Evolutionary conservation across 2,797 vertebrate species (phyloP).

Genomic region (Mus caroli): DNA sequence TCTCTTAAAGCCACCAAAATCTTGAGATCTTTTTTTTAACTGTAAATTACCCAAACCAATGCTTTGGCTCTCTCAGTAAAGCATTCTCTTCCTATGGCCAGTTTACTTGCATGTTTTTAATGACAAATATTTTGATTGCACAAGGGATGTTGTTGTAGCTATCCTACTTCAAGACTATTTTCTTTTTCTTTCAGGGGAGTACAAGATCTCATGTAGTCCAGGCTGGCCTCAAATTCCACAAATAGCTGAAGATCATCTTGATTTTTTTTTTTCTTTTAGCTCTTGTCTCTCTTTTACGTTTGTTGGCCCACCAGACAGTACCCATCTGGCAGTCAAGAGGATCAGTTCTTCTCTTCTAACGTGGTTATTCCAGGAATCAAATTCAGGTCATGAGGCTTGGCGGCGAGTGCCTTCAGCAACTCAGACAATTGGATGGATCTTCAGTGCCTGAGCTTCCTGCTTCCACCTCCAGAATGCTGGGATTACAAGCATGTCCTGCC

Average conservation of each 20-base stretch:
- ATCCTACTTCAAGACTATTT: slow-evolving; percentile 48
- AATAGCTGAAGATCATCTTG: background rate
- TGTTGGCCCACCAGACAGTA: background rate
- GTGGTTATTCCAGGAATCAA: background rate
- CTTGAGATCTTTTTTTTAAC: background rate
- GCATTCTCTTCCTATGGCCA: background rate
- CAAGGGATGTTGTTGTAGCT: slow-evolving; percentile 42
- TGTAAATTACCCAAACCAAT: slow-evolving; percentile 8
- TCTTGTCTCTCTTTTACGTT: background rate
- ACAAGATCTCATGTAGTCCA: background rate
- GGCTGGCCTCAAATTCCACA: background rate
- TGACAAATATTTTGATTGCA: slow-evolving; percentile 15
- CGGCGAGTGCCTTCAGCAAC: background rate
- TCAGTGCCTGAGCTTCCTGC: background rate
- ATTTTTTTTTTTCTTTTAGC: background rate
- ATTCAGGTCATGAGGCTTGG: background rate
- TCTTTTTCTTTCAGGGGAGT: background rate
- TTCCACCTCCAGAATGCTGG: background rate
- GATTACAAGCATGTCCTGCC: background rate
- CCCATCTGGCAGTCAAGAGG: background rate
- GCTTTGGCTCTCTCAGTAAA: background rate
- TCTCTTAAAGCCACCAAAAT: background rate
- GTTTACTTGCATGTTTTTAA: slow-evolving; percentile 50
- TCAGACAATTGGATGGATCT: background rate
- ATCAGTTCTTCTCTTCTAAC: background rate